phyloP scores from a whole-genome alignment of 2,888 invertebrate species.

The Drosophila monieri region DNA sequence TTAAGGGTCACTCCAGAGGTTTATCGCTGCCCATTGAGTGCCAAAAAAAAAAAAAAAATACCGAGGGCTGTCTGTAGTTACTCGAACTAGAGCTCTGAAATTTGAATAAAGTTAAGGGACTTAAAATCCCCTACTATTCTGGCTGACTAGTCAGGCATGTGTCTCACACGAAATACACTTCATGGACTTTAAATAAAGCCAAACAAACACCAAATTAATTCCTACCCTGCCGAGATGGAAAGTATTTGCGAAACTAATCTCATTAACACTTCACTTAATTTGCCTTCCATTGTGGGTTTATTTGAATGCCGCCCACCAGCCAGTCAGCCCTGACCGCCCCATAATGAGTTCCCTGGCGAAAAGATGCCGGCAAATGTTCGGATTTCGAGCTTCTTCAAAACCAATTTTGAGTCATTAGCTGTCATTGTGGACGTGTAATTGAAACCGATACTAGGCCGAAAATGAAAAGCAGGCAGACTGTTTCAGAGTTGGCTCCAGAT shows the following conservation, averaged over 20 bases:
- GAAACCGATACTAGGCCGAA: slow-evolving; percentile 13
- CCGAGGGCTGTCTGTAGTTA: neutral
- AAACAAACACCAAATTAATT: slow-evolving; percentile 1
- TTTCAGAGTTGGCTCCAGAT: slow-evolving; percentile 6
- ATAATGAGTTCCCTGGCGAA: slow-evolving; percentile 1
- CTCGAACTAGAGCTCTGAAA: neutral
- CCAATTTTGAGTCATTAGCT: slow-evolving; percentile 14
- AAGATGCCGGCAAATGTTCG: slow-evolving; percentile 11
- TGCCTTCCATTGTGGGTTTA: slow-evolving; percentile 12
- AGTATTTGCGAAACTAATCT: slow-evolving; percentile 23
- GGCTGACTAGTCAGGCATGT: neutral
- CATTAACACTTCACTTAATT: slow-evolving; percentile 40
- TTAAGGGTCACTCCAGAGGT: slow-evolving; percentile 33
- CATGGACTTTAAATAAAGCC: neutral
- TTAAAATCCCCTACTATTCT: neutral
- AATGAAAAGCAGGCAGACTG: neutral
- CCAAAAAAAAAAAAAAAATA: neutral
- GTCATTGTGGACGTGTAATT: slow-evolving; percentile 38
- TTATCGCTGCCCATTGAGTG: slow-evolving; percentile 21
- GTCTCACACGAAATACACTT: neutral
- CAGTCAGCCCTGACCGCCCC: neutral
- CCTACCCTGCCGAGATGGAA: neutral
- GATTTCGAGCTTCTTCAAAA: slow-evolving; percentile 9
- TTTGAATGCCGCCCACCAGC: slow-evolving; percentile 9
- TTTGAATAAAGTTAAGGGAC: neutral